These are phyloP conservation scores for Chrysina gloriosa DNA, from an alignment of 2,888 invertebrate species.

Conservation along the genomic window DNA sequence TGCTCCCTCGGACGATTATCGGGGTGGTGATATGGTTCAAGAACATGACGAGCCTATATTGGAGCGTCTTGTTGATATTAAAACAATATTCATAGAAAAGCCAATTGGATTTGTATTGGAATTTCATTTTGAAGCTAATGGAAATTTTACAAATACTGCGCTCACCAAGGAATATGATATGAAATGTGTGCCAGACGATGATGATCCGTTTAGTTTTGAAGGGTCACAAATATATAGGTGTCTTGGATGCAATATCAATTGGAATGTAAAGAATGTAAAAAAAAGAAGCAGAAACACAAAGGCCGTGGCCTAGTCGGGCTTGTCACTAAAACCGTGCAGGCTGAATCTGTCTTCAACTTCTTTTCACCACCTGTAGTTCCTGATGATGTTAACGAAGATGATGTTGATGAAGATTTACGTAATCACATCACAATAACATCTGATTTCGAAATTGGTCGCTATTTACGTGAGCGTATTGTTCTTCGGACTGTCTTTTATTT, in stretches of 20 bases:
- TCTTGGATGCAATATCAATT: slow-evolving; percentile 69
- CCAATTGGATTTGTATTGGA: slow-evolving; percentile 86
- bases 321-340: slow-evolving; percentile 94
- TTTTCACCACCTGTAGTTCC: slow-evolving; percentile 90
- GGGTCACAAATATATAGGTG: slow-evolving; percentile 89
- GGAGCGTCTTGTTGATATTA: slow-evolving; percentile 85
- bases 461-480: slow-evolving; percentile 94
- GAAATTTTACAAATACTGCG: slow-evolving; percentile 85
- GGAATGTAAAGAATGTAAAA: slow-evolving; percentile 98
- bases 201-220: slow-evolving; percentile 90
- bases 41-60: slow-evolving; percentile 90
- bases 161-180: slow-evolving; percentile 93
- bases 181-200: slow-evolving; percentile 89
- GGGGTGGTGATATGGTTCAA: slow-evolving; percentile 91
- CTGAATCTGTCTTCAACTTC: slow-evolving; percentile 98
- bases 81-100: slow-evolving; percentile 74
- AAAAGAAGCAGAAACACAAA: slow-evolving; percentile 99
- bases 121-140: slow-evolving; percentile 93
- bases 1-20: too few relatives aligned
- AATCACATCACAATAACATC: slow-evolving; percentile 87
- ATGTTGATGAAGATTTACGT: slow-evolving; percentile 89
- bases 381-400: slow-evolving; percentile 80
- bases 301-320: slow-evolving; percentile 92
- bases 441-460: slow-evolving; percentile 99
- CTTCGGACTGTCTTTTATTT: slow-evolving; percentile 97